phyloP scores from a whole-genome alignment of 2,113 vertebrate species.

The Steatornis caripensis region DNA sequence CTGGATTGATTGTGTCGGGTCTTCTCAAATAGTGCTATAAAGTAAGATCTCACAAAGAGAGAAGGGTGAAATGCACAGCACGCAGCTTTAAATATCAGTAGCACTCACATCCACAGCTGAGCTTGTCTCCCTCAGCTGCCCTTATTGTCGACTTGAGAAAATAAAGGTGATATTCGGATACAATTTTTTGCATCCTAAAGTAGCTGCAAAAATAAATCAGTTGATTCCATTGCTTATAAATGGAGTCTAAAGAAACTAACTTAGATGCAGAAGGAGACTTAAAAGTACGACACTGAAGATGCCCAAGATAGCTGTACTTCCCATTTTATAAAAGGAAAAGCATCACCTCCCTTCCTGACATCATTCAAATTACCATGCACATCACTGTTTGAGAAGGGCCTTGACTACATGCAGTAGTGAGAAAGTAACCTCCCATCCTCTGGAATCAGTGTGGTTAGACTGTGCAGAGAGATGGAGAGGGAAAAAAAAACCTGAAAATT shows the following conservation, averaged over 20 bases:
- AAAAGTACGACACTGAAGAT: neutral
- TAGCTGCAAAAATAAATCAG: neutral
- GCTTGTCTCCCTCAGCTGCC: neutral
- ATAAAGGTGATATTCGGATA: neutral
- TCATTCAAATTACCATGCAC: neutral
- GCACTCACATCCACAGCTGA: neutral
- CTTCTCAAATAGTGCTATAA: neutral
- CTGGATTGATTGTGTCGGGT: neutral
- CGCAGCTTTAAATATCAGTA: neutral
- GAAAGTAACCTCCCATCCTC: neutral
- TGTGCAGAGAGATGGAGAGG: neutral
- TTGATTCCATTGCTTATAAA: neutral
- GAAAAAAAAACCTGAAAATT: neutral
- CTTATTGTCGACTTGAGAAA: neutral
- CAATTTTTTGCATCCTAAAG: neutral
- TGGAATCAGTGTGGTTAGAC: neutral
- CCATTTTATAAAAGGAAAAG: neutral
- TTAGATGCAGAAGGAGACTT: neutral
- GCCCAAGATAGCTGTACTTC: neutral
- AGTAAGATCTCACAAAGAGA: neutral
- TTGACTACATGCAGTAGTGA: neutral
- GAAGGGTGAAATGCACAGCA: neutral
- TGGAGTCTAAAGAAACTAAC: neutral
- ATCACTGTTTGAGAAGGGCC: neutral
- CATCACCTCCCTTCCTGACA: neutral